These are phyloP conservation scores for Hylomyscus alleni DNA, from an alignment of 2,797 vertebrate genomes.

Conservation along the genomic window DNA sequence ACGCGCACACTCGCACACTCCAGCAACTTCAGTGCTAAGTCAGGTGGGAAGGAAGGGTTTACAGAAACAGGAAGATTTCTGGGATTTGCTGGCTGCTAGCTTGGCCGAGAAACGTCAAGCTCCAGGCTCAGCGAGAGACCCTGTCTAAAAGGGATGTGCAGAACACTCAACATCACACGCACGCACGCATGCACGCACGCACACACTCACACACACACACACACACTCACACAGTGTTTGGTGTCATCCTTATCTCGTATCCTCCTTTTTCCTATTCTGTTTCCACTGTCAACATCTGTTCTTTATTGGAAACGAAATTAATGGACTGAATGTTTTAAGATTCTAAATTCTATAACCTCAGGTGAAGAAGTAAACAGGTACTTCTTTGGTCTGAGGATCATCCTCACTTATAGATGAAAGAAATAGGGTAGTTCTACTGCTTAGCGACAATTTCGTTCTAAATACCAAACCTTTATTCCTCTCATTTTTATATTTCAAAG, in stretches of 20 bases:
- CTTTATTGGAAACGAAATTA: conserved; percentile 59
- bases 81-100: background rate
- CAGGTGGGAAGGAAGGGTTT: background rate
- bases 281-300: background rate
- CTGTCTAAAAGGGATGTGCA: background rate
- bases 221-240: background rate
- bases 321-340: background rate
- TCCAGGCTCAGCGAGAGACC: background rate
- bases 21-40: background rate
- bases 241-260: background rate
- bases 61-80: background rate
- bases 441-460: conserved; percentile 10
- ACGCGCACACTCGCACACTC: background rate
- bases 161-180: background rate
- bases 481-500: conserved; percentile 35
- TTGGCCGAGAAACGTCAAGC: background rate
- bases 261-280: background rate
- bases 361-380: conserved; percentile 9
- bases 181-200: background rate
- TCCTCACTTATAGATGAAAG: background rate
- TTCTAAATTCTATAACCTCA: conserved; percentile 41
- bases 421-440: background rate
- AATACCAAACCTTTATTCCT: background rate
- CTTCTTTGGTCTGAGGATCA: conserved; percentile 28
- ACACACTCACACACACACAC: background rate